Evolutionary conservation across 2,888 invertebrate species (phyloP).

Genomic region (Disparrhopalites patrizii): DNA sequence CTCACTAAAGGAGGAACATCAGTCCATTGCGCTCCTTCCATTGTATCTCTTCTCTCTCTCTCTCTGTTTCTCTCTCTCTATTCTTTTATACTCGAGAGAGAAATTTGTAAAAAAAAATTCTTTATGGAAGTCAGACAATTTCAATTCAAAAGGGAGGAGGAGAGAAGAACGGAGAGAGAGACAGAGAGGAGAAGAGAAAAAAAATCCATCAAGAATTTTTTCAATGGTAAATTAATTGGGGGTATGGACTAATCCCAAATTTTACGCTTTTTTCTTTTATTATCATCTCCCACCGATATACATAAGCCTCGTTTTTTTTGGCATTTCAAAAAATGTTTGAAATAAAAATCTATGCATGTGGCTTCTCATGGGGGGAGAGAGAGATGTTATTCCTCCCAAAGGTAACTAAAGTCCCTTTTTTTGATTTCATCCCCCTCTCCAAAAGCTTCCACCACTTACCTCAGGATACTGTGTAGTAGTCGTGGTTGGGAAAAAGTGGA

Average conservation of each 20-base stretch:
- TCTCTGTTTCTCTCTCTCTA: not conserved
- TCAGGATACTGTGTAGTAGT: too few relatives aligned
- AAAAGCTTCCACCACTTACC: too few relatives aligned
- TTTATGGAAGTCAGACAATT: too few relatives aligned
- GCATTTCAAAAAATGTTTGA: too few relatives aligned
- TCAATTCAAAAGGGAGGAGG: too few relatives aligned
- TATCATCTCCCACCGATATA: not conserved
- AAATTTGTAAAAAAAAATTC: not conserved
- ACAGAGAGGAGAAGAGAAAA: not conserved
- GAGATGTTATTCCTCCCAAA: too few relatives aligned
- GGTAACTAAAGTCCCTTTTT: too few relatives aligned
- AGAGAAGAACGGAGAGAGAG: not conserved
- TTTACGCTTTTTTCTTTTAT: constrained; percentile 21
- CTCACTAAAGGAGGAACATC: not conserved
- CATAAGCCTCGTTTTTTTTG: too few relatives aligned
- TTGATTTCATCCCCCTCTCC: too few relatives aligned
- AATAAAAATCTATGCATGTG: too few relatives aligned
- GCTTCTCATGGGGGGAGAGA: too few relatives aligned
- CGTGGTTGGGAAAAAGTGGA: not conserved
- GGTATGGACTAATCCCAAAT: constrained; percentile 21
- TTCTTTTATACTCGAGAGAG: not conserved
- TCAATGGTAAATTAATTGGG: constrained; percentile 26
- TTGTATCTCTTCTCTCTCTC: constrained; percentile 3
- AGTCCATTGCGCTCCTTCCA: constrained; percentile 1
- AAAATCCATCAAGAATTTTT: constrained; percentile 7